Evolutionary conservation across 1,140 invertebrate species (phyloP).

Genomic region (Atta texana): DNA sequence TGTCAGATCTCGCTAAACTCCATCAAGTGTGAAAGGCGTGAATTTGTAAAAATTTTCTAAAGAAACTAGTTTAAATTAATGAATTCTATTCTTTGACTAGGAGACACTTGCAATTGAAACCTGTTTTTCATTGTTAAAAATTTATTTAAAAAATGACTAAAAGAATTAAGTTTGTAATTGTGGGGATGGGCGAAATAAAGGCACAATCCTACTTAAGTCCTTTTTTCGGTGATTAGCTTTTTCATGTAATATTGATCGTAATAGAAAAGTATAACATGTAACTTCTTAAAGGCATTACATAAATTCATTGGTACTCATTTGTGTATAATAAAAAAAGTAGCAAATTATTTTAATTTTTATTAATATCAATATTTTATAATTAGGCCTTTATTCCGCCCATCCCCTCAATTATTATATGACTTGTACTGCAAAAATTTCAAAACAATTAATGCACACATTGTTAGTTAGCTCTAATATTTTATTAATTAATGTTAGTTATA

Average conservation of each 20-base stretch:
- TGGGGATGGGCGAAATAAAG: no score
- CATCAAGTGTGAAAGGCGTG: background rate
- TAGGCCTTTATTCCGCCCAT: no score
- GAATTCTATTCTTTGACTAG: background rate
- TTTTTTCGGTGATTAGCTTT: no score
- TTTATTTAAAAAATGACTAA: background rate
- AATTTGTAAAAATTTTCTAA: conserved; percentile 13
- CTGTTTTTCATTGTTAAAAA: background rate
- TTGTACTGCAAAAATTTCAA: background rate
- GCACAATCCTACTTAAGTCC: no score
- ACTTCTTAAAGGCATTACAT: no score
- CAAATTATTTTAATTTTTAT: no score
- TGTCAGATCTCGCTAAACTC: background rate
- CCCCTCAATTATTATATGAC: background rate
- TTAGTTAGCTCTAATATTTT: background rate
- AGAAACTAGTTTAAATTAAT: background rate
- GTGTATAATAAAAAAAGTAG: no score
- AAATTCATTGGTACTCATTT: no score
- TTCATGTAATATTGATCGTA: no score
- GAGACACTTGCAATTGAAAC: background rate
- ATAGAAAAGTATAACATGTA: no score
- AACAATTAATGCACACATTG: background rate
- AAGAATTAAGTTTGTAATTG: no score
- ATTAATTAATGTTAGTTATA: background rate
- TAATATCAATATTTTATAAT: no score